Base-by-base conservation (phyloP, 53 echinoderm and acorn worm species). In the Crossaster papposus region DNA sequence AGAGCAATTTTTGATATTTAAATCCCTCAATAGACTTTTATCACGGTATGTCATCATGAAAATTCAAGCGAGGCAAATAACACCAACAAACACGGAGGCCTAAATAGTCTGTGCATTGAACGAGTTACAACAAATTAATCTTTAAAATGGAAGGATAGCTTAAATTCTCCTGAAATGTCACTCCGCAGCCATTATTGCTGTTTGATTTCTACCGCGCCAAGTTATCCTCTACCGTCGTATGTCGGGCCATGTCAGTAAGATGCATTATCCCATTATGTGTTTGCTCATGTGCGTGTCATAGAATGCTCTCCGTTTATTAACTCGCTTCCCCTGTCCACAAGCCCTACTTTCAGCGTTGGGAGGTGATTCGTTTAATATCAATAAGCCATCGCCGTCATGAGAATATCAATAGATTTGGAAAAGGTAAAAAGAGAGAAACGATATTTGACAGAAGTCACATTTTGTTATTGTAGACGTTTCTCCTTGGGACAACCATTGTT, bases 271-370 rank as follows among this genome's bases (percentile, higher is more conserved):
- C 68, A 68, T 68, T 68, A 68, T 68, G 15, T 68, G 68, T 68
- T 68, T 68, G 68, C 68, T 68, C 68, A 68, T 68, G 68, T 68
- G 24, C 68, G 68, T 68, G 68, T 68, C 68, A 23, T 18, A 4
- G 68, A 68, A 68, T 68, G 28, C 68, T n/a, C 68, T 68, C 68
- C n/a, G 3, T 68, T 68, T 68, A 68, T 68, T 28, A 68, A 23
- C 9, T 10, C 9, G 68, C 28, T 23, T 65, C 22, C 8, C 2
- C 18, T 2, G 4, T 26, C n/a, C 28, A 26, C 68, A 11, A 10
- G 68, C 24, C 24, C 9, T 44, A 0, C 6, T 44, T 44, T 44
- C 2, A 68, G 28, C 28, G 28, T 68, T 68, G 68, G 26, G 26
- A 26, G 68, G 22, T 23, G 24, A 68, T 23, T 18, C 68, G 28